Percentiles rank a stretch among this genome's conserved stretches.
Evolutionary conservation across 1,140 invertebrate species (phyloP).

Genomic region (Drosophila pseudoananassae): DNA sequence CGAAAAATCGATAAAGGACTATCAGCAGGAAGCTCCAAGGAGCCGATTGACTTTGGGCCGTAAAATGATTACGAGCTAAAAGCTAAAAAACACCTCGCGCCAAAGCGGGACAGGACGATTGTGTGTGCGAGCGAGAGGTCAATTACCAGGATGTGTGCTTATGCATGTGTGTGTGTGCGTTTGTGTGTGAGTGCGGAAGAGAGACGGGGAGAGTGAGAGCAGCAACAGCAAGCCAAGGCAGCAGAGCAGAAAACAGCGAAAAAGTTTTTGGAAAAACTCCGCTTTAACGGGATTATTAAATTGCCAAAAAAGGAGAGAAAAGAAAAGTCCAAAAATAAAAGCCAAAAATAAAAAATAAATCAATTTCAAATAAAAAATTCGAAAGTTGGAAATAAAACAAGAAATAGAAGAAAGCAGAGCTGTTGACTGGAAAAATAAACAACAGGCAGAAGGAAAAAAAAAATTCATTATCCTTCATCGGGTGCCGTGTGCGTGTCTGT

Average conservation of each 20-base stretch:
- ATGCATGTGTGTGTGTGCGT: no score
- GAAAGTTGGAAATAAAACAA: not conserved
- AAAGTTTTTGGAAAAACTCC: conserved; percentile 4
- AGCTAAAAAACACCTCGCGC: conserved; percentile 56
- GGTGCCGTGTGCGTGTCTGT: conserved; percentile 22
- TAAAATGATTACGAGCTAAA: conserved; percentile 77
- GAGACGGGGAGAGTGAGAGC: conserved; percentile 34
- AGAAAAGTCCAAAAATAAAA: not conserved
- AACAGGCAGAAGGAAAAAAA: conserved; percentile 7
- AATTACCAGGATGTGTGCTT: no score
- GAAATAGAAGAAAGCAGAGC: not conserved
- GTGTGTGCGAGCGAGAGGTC: conserved; percentile 42
- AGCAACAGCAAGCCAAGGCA: conserved; percentile 34
- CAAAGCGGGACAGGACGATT: conserved; percentile 22
- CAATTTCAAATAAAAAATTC: not conserved
- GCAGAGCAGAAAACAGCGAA: conserved; percentile 17
- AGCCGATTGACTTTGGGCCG: conserved; percentile 77
- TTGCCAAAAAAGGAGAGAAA: not conserved
- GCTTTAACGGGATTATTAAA: conserved; percentile 3
- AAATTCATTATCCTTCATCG: conserved; percentile 11
- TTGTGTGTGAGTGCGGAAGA: not conserved
- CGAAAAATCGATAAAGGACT: conserved; percentile 74
- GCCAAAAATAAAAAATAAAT: not conserved
- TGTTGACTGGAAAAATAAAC: not conserved
- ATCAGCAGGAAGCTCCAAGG: conserved; percentile 63